These are phyloP conservation scores for Sesamia inferens DNA, from an alignment of 2,888 invertebrate genomes.

Conservation along the genomic window DNA sequence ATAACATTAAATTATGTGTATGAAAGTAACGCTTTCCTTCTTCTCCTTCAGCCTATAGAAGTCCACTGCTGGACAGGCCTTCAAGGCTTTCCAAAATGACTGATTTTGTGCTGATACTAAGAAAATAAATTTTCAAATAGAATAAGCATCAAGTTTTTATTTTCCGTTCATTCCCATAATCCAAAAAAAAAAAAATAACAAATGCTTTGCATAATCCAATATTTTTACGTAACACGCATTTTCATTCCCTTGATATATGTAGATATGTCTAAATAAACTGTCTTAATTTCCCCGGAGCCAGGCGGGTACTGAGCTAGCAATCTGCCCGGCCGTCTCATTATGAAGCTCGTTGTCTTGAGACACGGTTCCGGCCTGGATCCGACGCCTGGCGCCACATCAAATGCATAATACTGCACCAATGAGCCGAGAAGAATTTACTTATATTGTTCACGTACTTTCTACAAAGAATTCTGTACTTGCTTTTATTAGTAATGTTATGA, in stretches of 20 bases:
- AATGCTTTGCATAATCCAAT: conserved; percentile 61
- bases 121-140: conserved; percentile 35
- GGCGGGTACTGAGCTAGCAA: conserved; percentile 71
- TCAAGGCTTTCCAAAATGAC: no score
- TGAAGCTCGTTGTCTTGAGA: conserved; percentile 73
- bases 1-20: background rate
- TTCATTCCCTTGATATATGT: conserved; percentile 69
- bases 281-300: conserved; percentile 83
- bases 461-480: conserved; percentile 17
- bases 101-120: background rate
- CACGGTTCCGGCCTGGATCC: conserved; percentile 65
- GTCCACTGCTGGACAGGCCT: no score
- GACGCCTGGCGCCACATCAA: conserved; percentile 55
- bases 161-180: conserved; percentile 35
- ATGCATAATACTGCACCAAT: conserved; percentile 62
- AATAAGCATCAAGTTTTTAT: conserved; percentile 30
- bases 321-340: conserved; percentile 78
- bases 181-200: conserved; percentile 52
- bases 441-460: conserved; percentile 44
- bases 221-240: conserved; percentile 60
- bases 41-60: no score
- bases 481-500: conserved; percentile 18
- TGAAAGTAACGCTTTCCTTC: background rate
- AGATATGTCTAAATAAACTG: conserved; percentile 76
- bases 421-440: conserved; percentile 47